Conservation (phyloP, 2,113 vertebrate species). For the Phainopepla nitens region DNA sequence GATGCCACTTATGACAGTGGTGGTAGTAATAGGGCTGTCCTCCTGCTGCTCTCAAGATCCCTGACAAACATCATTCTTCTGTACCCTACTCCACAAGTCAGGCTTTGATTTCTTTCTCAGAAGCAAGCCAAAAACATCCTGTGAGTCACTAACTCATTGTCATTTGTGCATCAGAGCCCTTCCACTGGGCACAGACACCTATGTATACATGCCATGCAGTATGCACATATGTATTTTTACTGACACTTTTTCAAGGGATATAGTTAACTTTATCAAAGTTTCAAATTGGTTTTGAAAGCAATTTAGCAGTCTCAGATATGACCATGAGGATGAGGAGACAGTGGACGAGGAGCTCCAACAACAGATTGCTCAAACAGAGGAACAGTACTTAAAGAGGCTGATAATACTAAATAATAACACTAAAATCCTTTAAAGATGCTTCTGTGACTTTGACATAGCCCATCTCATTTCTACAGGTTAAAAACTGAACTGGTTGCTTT, state of each 20-base stretch:
- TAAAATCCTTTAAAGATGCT: neutral
- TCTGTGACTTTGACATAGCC: neutral
- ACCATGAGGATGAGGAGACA: neutral
- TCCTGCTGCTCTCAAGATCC: neutral
- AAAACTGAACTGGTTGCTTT: neutral
- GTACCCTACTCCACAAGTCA: neutral
- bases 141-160: neutral
- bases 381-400: neutral
- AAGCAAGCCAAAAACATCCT: neutral
- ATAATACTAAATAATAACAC: neutral
- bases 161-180: neutral
- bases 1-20: neutral
- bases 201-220: neutral
- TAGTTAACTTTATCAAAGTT: neutral
- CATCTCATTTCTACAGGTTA: neutral
- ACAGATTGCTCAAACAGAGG: neutral
- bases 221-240: neutral
- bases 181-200: neutral
- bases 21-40: neutral
- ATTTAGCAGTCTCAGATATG: neutral
- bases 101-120: neutral
- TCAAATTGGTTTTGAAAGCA: neutral
- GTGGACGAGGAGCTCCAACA: accelerated
- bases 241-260: neutral
- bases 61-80: neutral